Base-by-base conservation (phyloP, 2,888 invertebrate genomes). In the Leptura quadrifasciata region DNA sequence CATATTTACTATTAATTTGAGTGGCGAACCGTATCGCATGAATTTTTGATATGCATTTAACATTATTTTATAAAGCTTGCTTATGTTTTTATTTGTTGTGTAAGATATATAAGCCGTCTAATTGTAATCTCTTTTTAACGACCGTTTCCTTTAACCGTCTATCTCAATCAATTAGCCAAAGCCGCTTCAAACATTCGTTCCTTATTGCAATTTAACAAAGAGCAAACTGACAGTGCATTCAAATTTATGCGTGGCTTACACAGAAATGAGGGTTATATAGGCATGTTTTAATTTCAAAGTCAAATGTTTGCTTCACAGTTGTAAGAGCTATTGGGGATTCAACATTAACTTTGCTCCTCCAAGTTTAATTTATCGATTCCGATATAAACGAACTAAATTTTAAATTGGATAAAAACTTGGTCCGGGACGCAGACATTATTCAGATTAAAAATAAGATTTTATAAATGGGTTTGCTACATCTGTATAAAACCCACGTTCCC, bases 241-340 rank as follows among this genome's bases (percentile, higher is more conserved):
- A n/a, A 65, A 65, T 65, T 52, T 21, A 65, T 65, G 24, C 27
- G 24, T n/a, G 20, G 65, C 35, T 47, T 35, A 21, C 35, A 54
- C 20, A 27, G 10, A 27, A 65, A 52, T 65, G 20, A 55, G 24
- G 57, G 31, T 54, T 27, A 57, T 68, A 57, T 52, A 12, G 65
- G 52, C 65, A 24, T 47, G 65, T 68, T 68, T 68, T 68, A 68
- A 68, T 68, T 68, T 68, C 68, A 68, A 68, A 68, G 68, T 68
- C 68, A 57, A 68, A 57, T 57, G 68, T 68, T 68, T 57, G 55
- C 17, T n/a, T 5, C 57, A 57, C 68, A 55, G 15, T 60, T 60
- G 31, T 27, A 17, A 55, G 24, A 24, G 17, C 65, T 21, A 47
- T 17, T 52, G 65, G 52, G 47, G 55, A 21, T 68, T 55, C 55